Evolutionary conservation across 2,113 vertebrate genomes (phyloP).

Genomic region (Cyrtonyx montezumae): DNA sequence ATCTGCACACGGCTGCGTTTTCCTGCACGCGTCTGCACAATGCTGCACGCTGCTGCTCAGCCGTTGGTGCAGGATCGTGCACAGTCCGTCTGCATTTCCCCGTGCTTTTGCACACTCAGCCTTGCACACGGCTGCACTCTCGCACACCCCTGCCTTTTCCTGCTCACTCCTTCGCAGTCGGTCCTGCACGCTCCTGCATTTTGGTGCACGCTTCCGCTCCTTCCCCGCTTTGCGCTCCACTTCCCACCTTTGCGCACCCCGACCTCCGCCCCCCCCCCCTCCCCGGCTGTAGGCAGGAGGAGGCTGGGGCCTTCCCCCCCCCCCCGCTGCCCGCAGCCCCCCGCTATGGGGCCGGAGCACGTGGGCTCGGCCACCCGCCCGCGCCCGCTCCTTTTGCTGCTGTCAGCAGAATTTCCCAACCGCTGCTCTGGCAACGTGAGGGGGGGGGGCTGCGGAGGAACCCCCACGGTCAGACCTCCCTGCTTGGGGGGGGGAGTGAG

Average conservation of each 20-base stretch:
- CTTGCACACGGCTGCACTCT: neutral
- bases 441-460: neutral
- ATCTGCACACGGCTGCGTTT: neutral
- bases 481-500: neutral
- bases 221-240: too few relatives aligned
- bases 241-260: neutral
- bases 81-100: too few relatives aligned
- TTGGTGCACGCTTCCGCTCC: neutral
- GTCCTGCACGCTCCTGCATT: neutral
- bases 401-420: slow-evolving; percentile 71
- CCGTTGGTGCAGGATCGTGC: too few relatives aligned
- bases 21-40: neutral
- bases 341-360: slow-evolving; percentile 42
- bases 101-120: neutral
- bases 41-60: neutral
- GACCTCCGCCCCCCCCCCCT: neutral
- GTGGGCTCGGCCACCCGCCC: neutral
- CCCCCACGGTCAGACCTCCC: neutral
- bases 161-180: accelerated
- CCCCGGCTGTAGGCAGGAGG: too few relatives aligned
- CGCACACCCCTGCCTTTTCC: neutral
- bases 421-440: slow-evolving; percentile 41
- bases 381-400: slow-evolving; percentile 21
- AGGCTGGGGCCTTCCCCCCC: neutral
- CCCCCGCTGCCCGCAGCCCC: neutral